A percentile compares a stretch with the other conserved stretches of the same genome.
phyloP scores from a whole-genome alignment of 1,140 invertebrate species.

The Sycobia sp. region DNA sequence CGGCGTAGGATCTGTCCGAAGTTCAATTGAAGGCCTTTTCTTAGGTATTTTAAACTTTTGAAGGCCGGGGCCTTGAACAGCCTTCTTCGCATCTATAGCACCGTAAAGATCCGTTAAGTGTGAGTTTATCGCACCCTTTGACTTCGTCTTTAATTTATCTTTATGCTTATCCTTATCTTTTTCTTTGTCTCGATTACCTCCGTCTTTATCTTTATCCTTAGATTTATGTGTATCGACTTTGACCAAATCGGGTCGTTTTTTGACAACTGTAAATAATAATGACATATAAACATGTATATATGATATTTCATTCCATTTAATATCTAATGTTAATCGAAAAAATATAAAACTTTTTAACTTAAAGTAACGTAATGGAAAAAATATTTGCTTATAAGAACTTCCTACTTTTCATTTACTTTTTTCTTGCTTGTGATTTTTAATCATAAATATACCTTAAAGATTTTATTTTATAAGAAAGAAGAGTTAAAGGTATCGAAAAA shows the following conservation, averaged over 20 bases:
- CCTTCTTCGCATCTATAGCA: slow-evolving; percentile 25
- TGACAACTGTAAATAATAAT: slow-evolving; percentile 2
- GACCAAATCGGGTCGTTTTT: slow-evolving; percentile 7
- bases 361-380: too few relatives aligned
- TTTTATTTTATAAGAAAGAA: background rate
- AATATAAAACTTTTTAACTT: too few relatives aligned
- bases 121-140: background rate
- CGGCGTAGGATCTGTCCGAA: background rate
- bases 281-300: too few relatives aligned
- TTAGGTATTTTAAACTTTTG: slow-evolving; percentile 35
- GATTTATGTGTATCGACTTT: slow-evolving; percentile 15
- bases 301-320: too few relatives aligned
- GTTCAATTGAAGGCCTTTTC: slow-evolving; percentile 22
- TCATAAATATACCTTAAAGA: background rate
- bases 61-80: slow-evolving; percentile 16
- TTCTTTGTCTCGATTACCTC: background rate
- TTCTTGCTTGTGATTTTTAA: background rate
- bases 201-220: slow-evolving; percentile 6
- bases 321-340: too few relatives aligned
- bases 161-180: slow-evolving; percentile 15
- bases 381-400: background rate
- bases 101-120: slow-evolving; percentile 25
- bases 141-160: slow-evolving; percentile 16
- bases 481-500: too few relatives aligned
- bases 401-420: background rate